phyloP scores from a whole-genome alignment of 2,113 vertebrate genomes.

The Hiodon alosoides region DNA sequence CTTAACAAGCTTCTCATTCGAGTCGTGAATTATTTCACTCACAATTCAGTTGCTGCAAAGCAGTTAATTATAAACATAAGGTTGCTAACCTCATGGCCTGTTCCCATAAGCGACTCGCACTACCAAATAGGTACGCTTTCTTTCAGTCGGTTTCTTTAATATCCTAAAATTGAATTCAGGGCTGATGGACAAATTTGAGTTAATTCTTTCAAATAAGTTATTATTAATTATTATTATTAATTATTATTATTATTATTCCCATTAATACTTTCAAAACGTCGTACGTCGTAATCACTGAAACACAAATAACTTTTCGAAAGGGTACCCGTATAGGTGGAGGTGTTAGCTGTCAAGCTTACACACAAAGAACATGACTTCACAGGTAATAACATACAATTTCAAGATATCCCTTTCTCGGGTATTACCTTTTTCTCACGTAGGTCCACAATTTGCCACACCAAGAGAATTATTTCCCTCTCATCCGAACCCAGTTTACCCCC shows the following conservation, averaged over 20 bases:
- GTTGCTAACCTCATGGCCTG: slow-evolving; percentile 39
- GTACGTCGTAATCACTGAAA: background rate
- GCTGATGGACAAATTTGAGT: background rate
- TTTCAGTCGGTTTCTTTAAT: background rate
- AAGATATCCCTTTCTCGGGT: slow-evolving; percentile 52
- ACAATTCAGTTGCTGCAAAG: slow-evolving; percentile 37
- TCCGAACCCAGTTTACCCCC: slow-evolving; percentile 96
- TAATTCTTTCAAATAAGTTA: background rate
- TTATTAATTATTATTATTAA: background rate
- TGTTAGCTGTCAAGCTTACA: slow-evolving; percentile 47
- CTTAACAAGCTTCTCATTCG: background rate
- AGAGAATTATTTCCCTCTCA: slow-evolving; percentile 97
- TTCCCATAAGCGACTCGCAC: slow-evolving; percentile 39
- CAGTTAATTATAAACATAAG: slow-evolving; percentile 48
- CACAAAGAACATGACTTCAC: background rate
- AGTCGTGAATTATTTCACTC: background rate
- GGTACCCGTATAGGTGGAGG: slow-evolving; percentile 54
- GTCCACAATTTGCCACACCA: slow-evolving; percentile 99
- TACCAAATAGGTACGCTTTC: slow-evolving; percentile 55
- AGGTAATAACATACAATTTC: slow-evolving; percentile 16
- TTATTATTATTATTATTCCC: background rate
- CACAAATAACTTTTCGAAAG: slow-evolving; percentile 21
- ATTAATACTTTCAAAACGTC: background rate
- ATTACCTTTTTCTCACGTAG: slow-evolving; percentile 92
- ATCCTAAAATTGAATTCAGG: background rate